Base-by-base conservation (phyloP, 2,888 invertebrate species). In the Melanotus villosus region DNA sequence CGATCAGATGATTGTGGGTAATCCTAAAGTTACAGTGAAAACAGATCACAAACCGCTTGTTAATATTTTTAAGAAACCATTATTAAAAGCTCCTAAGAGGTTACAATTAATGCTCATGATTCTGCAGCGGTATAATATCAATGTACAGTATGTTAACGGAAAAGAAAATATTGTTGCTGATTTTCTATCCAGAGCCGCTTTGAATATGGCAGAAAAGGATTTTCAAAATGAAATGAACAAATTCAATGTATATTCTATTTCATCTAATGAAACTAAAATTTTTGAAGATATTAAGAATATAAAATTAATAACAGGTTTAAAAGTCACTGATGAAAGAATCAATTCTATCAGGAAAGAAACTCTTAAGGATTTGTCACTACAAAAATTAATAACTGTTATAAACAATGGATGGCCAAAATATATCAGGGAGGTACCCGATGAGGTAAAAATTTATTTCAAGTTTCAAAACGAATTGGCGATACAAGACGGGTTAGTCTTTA, bases 101-200 rank as follows among this genome's bases (percentile, higher is more conserved):
- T 58, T 71, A 32, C 71, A 68, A 36, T 23, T 57, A 41, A 66
- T 64, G 62, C 10, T 70, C 4, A 45, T 73, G 59, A 56, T 10
- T 19, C 26, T 65, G 38, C 43, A 52, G 57, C 36, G 41, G 36
- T 73, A 72, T 16, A 36, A 54, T 19, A 47, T 70, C 14, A 54
- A 56, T 30, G n/a, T 59, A 14, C 30, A 43, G 43, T 57, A 60
- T 58, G 47, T 45, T 9, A 21, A 6, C 1, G n/a, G 45, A 10
- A 45, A 10, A 45, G 9, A 45, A 1, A 19, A 23, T 19, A 62
- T 56, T 9, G 23, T 54, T 30, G 63, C 64, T 32, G 58, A 70
- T 68, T 16, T 58, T 7, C 16, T 58, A 23, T 68, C 63, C n/a
- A 26, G 63, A 34, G 47, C 58, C n/a, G 10, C 34, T 56, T 6